phyloP scores from a whole-genome alignment of 2,888 invertebrate species.

The Netelia melanura region DNA sequence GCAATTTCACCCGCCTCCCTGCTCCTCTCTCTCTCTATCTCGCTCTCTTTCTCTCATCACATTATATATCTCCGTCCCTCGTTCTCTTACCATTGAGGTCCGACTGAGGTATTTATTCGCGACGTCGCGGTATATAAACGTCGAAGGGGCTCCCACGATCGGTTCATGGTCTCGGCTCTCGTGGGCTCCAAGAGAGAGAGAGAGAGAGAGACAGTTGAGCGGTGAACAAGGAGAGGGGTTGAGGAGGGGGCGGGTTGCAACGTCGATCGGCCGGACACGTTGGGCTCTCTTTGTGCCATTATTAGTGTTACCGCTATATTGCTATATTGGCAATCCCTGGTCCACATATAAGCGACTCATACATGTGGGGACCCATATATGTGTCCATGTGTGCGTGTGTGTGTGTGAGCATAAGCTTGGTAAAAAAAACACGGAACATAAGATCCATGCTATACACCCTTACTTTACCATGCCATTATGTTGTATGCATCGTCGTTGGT shows the following conservation, averaged over 20 bases:
- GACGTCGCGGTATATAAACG: constrained; percentile 62
- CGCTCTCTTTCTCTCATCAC: constrained; percentile 1
- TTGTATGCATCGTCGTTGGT: constrained; percentile 3
- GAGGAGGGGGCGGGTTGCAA: neutral
- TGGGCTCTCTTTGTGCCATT: constrained; percentile 60
- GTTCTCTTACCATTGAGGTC: constrained; percentile 61
- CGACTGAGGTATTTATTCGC: constrained; percentile 70
- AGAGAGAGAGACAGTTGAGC: constrained; percentile 4
- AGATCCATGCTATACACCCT: constrained; percentile 52
- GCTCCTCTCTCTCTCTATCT: neutral
- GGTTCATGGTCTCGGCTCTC: constrained; percentile 78
- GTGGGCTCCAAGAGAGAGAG: constrained; percentile 33
- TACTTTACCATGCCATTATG: constrained; percentile 40
- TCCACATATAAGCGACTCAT: constrained; percentile 31
- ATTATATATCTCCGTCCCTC: constrained; percentile 44
- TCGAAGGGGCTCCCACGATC: constrained; percentile 80
- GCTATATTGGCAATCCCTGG: constrained; percentile 56
- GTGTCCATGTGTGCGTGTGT: neutral
- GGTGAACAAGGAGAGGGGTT: constrained; percentile 4
- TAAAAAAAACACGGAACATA: constrained; percentile 37
- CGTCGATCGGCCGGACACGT: constrained; percentile 65
- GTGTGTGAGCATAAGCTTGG: neutral
- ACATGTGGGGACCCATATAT: constrained; percentile 3
- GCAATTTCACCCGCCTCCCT: constrained; percentile 22
- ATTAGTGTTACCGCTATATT: constrained; percentile 49